Conservation (phyloP, 2,888 invertebrate genomes). For the Synergus gifuensis region DNA sequence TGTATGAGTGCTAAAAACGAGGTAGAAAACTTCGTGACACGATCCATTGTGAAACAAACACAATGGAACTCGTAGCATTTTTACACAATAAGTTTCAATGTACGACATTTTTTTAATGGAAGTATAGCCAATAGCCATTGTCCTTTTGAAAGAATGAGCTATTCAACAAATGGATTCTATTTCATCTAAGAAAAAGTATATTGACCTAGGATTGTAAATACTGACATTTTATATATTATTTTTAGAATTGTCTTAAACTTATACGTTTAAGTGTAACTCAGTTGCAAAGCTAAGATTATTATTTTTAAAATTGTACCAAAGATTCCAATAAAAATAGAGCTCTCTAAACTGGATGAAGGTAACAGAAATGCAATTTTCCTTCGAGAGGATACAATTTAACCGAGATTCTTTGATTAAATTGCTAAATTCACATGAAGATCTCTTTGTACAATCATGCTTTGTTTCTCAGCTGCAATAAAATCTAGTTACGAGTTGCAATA, state of each 20-base stretch:
- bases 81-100: constrained; percentile 9
- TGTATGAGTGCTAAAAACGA: constrained; percentile 8
- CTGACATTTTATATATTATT: not conserved
- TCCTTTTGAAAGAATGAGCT: constrained; percentile 10
- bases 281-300: not conserved
- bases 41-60: constrained; percentile 25
- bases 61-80: constrained; percentile 8
- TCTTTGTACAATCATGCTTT: not conserved
- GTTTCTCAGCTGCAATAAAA: constrained; percentile 6
- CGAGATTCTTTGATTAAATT: not conserved
- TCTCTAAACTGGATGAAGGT: not conserved
- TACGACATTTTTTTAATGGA: not conserved
- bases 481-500: not conserved
- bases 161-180: constrained; percentile 3
- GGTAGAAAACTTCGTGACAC: constrained; percentile 9
- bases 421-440: not conserved
- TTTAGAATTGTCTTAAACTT: not conserved
- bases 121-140: constrained; percentile 1
- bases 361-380: not conserved
- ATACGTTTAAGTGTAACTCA: not conserved
- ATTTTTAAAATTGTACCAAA: not conserved
- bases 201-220: not conserved
- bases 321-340: not conserved
- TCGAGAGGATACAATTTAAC: not conserved
- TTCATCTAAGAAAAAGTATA: not conserved